phyloP scores from a whole-genome alignment of 2,113 vertebrate genomes.

The Thunnus maccoyii region DNA sequence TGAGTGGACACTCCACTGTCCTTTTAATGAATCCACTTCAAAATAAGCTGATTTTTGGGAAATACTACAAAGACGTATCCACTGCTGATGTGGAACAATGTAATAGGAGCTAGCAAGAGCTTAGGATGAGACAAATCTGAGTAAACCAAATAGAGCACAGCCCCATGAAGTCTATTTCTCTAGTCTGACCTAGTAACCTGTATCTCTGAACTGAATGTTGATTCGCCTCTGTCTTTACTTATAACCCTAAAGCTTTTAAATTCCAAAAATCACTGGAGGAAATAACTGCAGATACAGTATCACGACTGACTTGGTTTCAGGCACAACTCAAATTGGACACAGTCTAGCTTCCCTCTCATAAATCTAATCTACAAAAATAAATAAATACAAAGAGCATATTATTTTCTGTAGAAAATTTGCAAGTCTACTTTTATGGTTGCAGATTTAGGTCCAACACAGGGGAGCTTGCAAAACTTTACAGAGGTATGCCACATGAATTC shows the following conservation, averaged over 20 bases:
- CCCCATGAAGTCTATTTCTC: conserved; percentile 22
- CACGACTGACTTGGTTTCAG: conserved; percentile 6
- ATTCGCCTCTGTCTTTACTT: conserved; percentile 33
- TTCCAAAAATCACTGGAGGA: conserved; percentile 17
- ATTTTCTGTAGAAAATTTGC: background rate
- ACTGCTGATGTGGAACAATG: conserved; percentile 33
- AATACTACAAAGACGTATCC: conserved; percentile 21
- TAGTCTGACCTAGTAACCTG: conserved; percentile 67
- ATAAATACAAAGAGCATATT: background rate
- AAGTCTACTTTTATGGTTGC: conserved; percentile 39
- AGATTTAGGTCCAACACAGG: conserved; percentile 37
- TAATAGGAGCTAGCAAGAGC: conserved; percentile 38
- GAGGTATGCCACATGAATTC: conserved; percentile 53
- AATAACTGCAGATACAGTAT: background rate
- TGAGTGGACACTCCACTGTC: background rate
- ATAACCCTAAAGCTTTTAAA: conserved; percentile 18
- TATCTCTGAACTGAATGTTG: conserved; percentile 35
- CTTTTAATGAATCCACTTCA: background rate
- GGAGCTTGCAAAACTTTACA: conserved; percentile 46
- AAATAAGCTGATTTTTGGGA: conserved; percentile 35
- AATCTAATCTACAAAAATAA: background rate
- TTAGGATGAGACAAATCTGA: conserved; percentile 45
- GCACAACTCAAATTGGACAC: background rate
- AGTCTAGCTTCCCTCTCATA: background rate
- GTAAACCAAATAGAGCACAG: conserved; percentile 46